Base-by-base conservation (phyloP, 2,888 invertebrate species). In the Oxytorus armatus region DNA sequence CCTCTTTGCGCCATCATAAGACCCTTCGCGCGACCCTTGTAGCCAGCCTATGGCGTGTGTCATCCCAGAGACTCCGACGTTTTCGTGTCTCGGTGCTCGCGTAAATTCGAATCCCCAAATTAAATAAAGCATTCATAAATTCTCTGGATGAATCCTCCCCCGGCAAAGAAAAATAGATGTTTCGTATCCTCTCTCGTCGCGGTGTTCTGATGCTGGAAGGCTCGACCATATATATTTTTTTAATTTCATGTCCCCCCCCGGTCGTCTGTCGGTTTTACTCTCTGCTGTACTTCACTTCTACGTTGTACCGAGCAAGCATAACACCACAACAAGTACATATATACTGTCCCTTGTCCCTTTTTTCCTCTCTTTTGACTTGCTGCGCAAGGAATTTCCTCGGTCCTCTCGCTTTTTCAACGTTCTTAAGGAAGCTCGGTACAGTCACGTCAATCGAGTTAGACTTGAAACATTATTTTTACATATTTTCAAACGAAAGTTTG, bases 41-140 rank as follows among this genome's bases (percentile, higher is more conserved):
- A 49, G 36, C 57, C 18, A 53, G 49, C 39, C 51, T 49, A 25
- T 36, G 59, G 29, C 36, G 55, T 53, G 39, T 39, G 51, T 59
- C 59, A 63, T 73, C 63, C 66, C 39, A 51, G 66, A 16, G 59
- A 16, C 57, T 73, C 63, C 55, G 49, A 3, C 33, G 42, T 53
- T 10, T 18, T 36, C 61, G 57, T 36, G 29, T 57, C 61, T 47
- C 72, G n/a, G 11, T 51, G 36, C 14, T 16, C 42, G 33, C 53
- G 74, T 73, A 57, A 69, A 81, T 81, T 82, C 84, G 79, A 86
- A 82, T 57, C 83, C 81, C 80, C 65, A 85, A 89, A 87, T 89
- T 87, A 87, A 88, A 87, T 87, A 85, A 86, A 85, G 84, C 84
- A 85, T 89, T 88, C 84, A 86, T 88, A 86, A 85, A 86, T 89